These are phyloP conservation scores for Drosophila santomea DNA, from an alignment of 1,140 invertebrate species.

Conservation along the genomic window DNA sequence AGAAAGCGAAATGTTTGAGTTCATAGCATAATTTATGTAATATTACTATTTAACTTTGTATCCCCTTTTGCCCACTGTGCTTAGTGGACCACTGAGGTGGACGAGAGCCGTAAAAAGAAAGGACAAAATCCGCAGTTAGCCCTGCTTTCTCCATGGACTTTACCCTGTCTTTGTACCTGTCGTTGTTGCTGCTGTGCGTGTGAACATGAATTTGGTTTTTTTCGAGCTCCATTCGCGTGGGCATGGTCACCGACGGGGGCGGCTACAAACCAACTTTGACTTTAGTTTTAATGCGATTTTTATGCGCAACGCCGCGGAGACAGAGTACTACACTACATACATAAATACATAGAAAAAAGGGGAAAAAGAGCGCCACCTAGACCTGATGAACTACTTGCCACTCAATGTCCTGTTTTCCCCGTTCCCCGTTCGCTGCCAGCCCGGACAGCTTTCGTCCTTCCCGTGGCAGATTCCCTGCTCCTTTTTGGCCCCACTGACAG, in stretches of 20 bases:
- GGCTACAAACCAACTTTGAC: constrained; percentile 21
- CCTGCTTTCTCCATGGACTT: constrained; percentile 24
- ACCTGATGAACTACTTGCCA: constrained; percentile 44
- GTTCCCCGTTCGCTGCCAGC: neutral
- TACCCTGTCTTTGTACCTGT: constrained; percentile 17
- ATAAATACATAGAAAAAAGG: neutral
- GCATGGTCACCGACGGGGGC: constrained; percentile 1
- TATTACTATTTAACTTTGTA: neutral
- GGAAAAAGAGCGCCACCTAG: constrained; percentile 6
- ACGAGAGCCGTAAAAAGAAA: constrained; percentile 11
- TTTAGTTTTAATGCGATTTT: constrained; percentile 66
- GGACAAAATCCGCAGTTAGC: constrained; percentile 22
- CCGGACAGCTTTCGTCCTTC: constrained; percentile 18
- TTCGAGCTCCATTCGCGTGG: neutral
- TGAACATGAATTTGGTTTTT: constrained; percentile 48
- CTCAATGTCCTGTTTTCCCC: constrained; percentile 28
- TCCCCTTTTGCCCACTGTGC: constrained; percentile 12
- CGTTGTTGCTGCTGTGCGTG: constrained; percentile 11
- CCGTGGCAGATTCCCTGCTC: neutral
- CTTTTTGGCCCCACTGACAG: constrained; percentile 24
- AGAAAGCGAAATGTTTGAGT: no score
- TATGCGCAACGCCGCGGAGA: constrained; percentile 18
- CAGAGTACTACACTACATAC: neutral
- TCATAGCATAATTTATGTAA: no score
- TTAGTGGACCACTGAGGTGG: neutral